These are phyloP conservation scores for Monomorium pharaonis DNA, from an alignment of 1,140 invertebrate genomes.

Conservation along the genomic window DNA sequence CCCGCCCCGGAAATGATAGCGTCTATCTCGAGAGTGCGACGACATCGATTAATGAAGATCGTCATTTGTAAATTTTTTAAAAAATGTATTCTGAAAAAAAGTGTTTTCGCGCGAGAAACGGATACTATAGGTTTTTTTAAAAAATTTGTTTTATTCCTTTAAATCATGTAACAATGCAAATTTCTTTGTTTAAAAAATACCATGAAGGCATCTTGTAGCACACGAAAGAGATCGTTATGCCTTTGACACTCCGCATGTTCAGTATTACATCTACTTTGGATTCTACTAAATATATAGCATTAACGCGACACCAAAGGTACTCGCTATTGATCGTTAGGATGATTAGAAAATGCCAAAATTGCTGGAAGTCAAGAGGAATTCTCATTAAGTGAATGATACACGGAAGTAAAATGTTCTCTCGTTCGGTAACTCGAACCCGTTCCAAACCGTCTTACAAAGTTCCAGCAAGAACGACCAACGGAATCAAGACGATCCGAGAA, in stretches of 20 bases:
- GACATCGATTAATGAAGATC: constrained; percentile 8
- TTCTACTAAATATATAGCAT: neutral
- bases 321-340: neutral
- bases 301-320: neutral
- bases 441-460: neutral
- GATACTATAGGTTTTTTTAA: neutral
- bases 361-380: neutral
- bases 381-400: constrained; percentile 6
- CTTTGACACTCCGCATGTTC: neutral
- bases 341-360: neutral
- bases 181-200: neutral
- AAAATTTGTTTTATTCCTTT: neutral
- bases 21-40: constrained; percentile 28
- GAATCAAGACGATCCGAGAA: neutral
- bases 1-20: constrained; percentile 52
- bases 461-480: constrained; percentile 6
- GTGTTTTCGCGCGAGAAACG: neutral
- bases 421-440: neutral
- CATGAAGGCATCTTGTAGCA: neutral
- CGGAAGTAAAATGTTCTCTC: constrained; percentile 1
- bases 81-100: neutral
- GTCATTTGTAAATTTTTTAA: neutral
- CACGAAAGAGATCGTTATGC: neutral
- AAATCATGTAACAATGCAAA: neutral
- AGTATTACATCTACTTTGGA: neutral